Conservation (phyloP, 2,113 vertebrate species). For the Caretta caretta region DNA sequence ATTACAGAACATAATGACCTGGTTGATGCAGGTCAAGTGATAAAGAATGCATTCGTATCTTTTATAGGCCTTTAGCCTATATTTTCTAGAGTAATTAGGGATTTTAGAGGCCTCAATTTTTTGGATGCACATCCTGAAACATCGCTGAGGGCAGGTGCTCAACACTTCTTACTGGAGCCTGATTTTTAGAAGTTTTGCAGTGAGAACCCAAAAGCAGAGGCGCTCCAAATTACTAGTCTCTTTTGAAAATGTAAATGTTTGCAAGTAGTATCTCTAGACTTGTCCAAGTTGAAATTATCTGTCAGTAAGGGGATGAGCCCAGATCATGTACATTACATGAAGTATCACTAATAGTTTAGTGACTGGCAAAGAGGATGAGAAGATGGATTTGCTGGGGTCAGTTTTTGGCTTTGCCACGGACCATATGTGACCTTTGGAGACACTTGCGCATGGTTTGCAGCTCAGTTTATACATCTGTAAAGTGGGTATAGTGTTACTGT, state of each 20-base stretch:
- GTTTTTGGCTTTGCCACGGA: background rate
- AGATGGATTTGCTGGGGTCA: background rate
- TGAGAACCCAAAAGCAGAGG: background rate
- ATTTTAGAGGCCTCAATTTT: background rate
- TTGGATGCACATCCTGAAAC: too few species aligned
- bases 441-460: background rate
- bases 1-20: background rate
- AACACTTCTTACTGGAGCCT: too few species aligned
- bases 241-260: background rate
- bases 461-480: fast-evolving
- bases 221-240: background rate
- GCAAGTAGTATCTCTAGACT: background rate
- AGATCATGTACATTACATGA: background rate
- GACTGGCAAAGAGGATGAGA: background rate
- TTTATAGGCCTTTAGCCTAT: background rate
- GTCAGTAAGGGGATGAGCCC: background rate
- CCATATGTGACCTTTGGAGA: background rate
- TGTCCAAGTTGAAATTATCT: background rate
- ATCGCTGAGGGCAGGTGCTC: background rate
- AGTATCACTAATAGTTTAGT: background rate
- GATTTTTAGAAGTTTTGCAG: background rate
- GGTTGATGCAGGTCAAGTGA: background rate
- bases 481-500: background rate
- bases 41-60: background rate
- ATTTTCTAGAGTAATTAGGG: background rate